Conservation (phyloP, 2,888 invertebrate species). For the Lamproptera curius region DNA sequence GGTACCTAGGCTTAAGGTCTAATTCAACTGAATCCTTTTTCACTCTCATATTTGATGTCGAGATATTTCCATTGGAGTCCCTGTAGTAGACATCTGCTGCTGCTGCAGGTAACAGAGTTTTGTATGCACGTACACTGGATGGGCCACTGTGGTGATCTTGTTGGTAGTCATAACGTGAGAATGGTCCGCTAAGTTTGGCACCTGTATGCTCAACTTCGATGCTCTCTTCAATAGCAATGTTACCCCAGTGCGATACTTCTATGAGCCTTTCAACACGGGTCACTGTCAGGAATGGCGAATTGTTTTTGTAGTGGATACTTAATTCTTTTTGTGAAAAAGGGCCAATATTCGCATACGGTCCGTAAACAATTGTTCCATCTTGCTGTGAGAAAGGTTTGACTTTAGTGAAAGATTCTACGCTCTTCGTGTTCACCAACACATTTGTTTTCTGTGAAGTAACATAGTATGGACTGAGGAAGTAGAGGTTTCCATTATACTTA, state of each 20-base stretch:
- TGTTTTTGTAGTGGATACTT: conserved; percentile 95
- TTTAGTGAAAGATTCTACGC: conserved; percentile 89
- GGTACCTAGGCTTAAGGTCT: conserved; percentile 97
- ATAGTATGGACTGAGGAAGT: conserved; percentile 90
- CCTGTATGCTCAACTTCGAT: conserved; percentile 96
- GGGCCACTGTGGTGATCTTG: conserved; percentile 92
- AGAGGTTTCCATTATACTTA: conserved; percentile 89
- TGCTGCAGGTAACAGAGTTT: conserved; percentile 90
- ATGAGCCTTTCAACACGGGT: conserved; percentile 90
- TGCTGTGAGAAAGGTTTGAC: conserved; percentile 87
- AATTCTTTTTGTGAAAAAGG: conserved; percentile 81
- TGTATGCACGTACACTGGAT: conserved; percentile 94
- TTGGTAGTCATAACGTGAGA: conserved; percentile 98
- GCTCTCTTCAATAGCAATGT: conserved; percentile 97
- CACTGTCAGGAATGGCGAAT: conserved; percentile 96
- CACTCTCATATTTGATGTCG: conserved; percentile 94
- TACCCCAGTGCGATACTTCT: conserved; percentile 99
- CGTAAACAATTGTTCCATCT: conserved; percentile 91
- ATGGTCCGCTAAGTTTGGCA: conserved; percentile 94
- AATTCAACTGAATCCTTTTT: conserved; percentile 96
- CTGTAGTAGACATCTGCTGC: conserved; percentile 97
- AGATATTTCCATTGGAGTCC: conserved; percentile 99
- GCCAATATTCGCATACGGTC: conserved; percentile 89
- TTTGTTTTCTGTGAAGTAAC: conserved; percentile 89
- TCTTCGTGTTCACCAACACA: conserved; percentile 86